These are phyloP conservation scores for Oryzias sinensis DNA, from an alignment of 2,797 vertebrate genomes.

Conservation along the genomic window DNA sequence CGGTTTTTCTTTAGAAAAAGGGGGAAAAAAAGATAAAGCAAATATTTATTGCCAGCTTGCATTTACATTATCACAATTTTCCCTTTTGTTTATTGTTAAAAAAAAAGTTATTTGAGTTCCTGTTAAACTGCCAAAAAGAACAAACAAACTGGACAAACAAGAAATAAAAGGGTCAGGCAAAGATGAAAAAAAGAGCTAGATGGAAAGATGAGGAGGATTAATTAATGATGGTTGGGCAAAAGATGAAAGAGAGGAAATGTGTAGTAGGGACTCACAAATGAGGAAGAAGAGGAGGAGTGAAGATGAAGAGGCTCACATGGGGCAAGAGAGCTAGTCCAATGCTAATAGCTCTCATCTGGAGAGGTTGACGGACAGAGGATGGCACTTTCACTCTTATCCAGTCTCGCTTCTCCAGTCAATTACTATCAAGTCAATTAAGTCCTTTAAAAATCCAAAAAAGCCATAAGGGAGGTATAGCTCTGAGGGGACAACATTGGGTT, in stretches of 20 bases:
- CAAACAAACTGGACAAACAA: conserved; percentile 1
- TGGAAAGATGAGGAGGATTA: conserved; percentile 26
- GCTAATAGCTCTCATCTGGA: conserved; percentile 81
- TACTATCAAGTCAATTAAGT: conserved; percentile 76
- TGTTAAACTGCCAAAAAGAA: conserved; percentile 25
- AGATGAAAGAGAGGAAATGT: conserved; percentile 48
- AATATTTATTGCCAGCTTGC: conserved; percentile 23
- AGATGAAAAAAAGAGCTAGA: conserved; percentile 31
- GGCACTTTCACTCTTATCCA: conserved; percentile 67
- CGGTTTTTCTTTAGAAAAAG: conserved; percentile 25
- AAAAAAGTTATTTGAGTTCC: conserved; percentile 18
- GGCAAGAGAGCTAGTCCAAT: conserved; percentile 53
- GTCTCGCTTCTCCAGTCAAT: conserved; percentile 69
- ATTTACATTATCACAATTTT: conserved; percentile 45
- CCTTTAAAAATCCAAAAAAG: conserved; percentile 47
- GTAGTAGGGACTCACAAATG: conserved; percentile 18
- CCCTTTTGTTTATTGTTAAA: conserved; percentile 28
- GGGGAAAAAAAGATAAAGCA: conserved; percentile 32
- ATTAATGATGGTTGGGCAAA: conserved; percentile 26
- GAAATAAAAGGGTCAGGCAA: not conserved
- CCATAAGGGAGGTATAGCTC: conserved; percentile 12
- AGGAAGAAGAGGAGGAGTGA: conserved; percentile 36
- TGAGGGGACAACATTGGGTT: conserved; percentile 27
- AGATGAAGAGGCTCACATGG: conserved; percentile 45
- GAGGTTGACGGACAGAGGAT: conserved; percentile 72